Percentiles rank a stretch among this genome's conserved stretches.
Conservation (phyloP, 2,888 invertebrate species). For the Agapostemon virescens region DNA sequence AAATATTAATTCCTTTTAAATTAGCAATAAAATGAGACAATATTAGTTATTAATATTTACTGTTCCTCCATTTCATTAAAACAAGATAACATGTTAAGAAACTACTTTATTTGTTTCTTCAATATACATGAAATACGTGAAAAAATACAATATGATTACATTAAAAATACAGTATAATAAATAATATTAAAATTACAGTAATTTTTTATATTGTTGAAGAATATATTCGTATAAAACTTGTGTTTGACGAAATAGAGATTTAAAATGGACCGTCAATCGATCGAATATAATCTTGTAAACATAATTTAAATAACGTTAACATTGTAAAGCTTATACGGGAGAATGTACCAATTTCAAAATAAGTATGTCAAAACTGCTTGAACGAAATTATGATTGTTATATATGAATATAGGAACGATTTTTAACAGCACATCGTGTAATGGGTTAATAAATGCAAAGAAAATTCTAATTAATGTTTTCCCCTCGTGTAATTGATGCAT, state of each 20-base stretch:
- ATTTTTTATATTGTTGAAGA: not conserved
- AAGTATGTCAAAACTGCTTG: not conserved
- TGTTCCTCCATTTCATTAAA: slow-evolving; percentile 31
- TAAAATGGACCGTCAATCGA: not conserved
- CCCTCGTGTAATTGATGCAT: slow-evolving; percentile 26
- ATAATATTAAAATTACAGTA: no score
- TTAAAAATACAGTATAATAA: not conserved
- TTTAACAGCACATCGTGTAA: slow-evolving; percentile 7
- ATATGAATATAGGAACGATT: slow-evolving; percentile 3
- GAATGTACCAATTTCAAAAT: slow-evolving; percentile 6
- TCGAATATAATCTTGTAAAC: slow-evolving; percentile 5
- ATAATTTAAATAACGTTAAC: not conserved
- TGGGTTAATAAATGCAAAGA: slow-evolving; percentile 43
- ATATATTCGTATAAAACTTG: not conserved
- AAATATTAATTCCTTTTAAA: slow-evolving; percentile 20
- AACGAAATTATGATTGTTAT: slow-evolving; percentile 2
- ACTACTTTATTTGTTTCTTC: slow-evolving; percentile 39
- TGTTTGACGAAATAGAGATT: slow-evolving; percentile 1
- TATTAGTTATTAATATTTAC: slow-evolving; percentile 14
- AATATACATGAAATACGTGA: slow-evolving; percentile 25
- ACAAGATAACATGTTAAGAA: slow-evolving; percentile 31
- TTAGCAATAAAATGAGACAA: slow-evolving; percentile 8
- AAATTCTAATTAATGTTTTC: slow-evolving; percentile 37
- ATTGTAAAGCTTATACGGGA: not conserved
- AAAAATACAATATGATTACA: slow-evolving; percentile 25